Base-by-base conservation (phyloP, 2,113 vertebrate genomes). In the Cercopithecus mona region DNA sequence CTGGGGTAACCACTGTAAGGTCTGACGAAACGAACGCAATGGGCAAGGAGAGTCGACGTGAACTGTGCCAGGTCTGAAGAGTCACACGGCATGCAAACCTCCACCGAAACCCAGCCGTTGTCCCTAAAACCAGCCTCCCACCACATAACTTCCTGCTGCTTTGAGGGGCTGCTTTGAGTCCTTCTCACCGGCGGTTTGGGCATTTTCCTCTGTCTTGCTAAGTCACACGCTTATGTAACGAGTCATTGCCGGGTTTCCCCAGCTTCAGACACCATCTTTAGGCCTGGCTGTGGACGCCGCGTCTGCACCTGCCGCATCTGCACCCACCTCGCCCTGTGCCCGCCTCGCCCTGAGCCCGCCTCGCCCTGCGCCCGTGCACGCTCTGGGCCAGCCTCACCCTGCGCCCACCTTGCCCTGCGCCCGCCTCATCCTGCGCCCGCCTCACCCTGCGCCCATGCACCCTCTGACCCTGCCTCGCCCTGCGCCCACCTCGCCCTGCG, bases 371-470 rank as follows among this genome's bases (percentile, higher is more conserved):
- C 52, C 52, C 4, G 5, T 43, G 43, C 43, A 43, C 43, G 17
- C 52, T 55, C 17, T 45, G 6, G 0, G 17, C 52, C 55, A 20
- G 4, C 52, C 17, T 55, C 1, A 0, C 17, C 17, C 20, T 57
- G 55, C 1, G 0, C 55, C 55, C 6, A 18, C 20, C 55, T 57
- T 6, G 0, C 55, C 55, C 18, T 57, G 55, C 8, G 0, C 55
- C 55, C 0, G 18, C 52, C 55, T 57, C 4, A 1, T 7, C 45
- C 45, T 45, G 8, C 8, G 8, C 8, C 45, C 45, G 40, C 40
- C 40, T 40, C 40, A 40, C 40, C 40, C 40, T 40, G 45, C 2
- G 11, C 10, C 45, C 2, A 0, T 2, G 45, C 2, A 48, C 2
- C 0, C 52, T 55, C 52, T 18, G 13, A 17, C 52, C 52, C 52